phyloP scores from a whole-genome alignment of 2,888 invertebrate species.

The Drosophila anomelani region DNA sequence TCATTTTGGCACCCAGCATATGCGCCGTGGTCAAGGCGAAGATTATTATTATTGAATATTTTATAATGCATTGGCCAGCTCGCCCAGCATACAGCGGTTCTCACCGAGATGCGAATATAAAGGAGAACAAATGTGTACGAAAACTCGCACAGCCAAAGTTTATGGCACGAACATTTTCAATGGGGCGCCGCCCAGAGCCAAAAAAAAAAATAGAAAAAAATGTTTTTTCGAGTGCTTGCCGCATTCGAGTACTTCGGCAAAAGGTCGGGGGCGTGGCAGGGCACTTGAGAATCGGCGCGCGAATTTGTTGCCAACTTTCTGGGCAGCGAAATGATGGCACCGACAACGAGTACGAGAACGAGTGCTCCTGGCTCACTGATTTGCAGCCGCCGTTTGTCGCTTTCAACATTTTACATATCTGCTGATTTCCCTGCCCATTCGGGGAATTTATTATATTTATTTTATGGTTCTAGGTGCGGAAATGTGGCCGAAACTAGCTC shows the following conservation, averaged over 20 bases:
- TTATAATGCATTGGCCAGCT: constrained; percentile 53
- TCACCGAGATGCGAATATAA: constrained; percentile 9
- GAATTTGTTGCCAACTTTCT: constrained; percentile 79
- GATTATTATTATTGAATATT: constrained; percentile 76
- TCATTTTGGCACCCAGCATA: constrained; percentile 65
- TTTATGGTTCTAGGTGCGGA: constrained; percentile 17
- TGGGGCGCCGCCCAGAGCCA: constrained; percentile 64
- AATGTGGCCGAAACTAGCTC: constrained; percentile 4
- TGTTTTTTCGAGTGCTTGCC: constrained; percentile 75
- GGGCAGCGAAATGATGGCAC: constrained; percentile 29
- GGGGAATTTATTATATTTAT: constrained; percentile 24
- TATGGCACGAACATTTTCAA: constrained; percentile 68
- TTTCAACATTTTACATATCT: constrained; percentile 38
- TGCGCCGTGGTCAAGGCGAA: constrained; percentile 75
- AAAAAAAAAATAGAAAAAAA: constrained; percentile 43
- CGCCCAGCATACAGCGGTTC: constrained; percentile 8
- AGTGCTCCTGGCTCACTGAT: constrained; percentile 42
- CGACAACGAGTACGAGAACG: constrained; percentile 4
- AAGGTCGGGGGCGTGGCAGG: constrained; percentile 14
- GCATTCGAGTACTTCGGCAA: constrained; percentile 59
- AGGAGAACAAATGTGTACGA: constrained; percentile 27
- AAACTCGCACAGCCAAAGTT: constrained; percentile 62
- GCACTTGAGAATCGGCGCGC: constrained; percentile 67
- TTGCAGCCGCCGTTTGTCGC: constrained; percentile 34
- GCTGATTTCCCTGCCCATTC: constrained; percentile 14